Evolutionary conservation across 2,113 vertebrate species (phyloP).

Genomic region (Buteo buteo): DNA sequence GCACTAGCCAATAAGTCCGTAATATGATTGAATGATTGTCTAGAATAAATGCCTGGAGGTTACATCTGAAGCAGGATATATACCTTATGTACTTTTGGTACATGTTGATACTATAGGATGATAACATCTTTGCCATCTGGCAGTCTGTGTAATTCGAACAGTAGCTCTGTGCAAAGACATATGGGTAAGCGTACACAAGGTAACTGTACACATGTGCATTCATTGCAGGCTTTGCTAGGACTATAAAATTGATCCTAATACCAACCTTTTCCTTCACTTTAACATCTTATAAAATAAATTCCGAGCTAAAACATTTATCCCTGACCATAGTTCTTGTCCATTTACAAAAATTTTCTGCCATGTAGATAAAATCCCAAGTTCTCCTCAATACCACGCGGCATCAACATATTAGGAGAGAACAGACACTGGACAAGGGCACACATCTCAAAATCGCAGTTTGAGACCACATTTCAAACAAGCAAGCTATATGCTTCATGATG

Average conservation of each 20-base stretch:
- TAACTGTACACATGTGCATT: background rate
- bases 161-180: background rate
- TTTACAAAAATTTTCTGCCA: background rate
- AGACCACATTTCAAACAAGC: background rate
- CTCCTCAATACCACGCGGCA: background rate
- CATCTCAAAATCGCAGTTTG: background rate
- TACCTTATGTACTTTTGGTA: background rate
- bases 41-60: background rate
- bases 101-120: background rate
- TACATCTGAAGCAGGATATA: background rate
- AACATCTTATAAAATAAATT: background rate
- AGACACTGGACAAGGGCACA: background rate
- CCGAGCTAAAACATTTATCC: background rate
- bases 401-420: background rate
- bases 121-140: background rate
- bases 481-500: background rate
- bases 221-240: background rate
- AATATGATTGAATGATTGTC: background rate
- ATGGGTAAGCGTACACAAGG: background rate
- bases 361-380: background rate
- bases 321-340: background rate
- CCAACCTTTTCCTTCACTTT: background rate
- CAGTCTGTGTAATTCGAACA: background rate
- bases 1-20: background rate
- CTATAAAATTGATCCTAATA: background rate